Evolutionary conservation across 2,113 vertebrate species (phyloP).

Genomic region (Osmerus eperlanus): DNA sequence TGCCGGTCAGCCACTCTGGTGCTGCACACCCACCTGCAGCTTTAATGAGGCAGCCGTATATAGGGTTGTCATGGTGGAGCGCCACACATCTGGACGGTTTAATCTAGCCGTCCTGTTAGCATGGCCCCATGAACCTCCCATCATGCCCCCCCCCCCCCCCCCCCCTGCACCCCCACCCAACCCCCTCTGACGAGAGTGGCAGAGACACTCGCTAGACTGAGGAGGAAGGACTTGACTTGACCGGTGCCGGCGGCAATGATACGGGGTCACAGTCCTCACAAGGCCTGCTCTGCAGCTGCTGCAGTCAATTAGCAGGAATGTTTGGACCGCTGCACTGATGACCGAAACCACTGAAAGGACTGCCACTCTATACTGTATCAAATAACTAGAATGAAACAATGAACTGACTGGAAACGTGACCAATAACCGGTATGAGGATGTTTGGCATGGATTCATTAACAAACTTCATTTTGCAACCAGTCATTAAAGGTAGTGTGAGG

Average conservation of each 20-base stretch:
- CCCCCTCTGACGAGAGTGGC: too few species aligned
- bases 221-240: conserved; percentile 31
- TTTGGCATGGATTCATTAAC: too few species aligned
- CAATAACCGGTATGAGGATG: too few species aligned
- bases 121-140: conserved; percentile 30
- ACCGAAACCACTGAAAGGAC: not conserved
- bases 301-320: not conserved
- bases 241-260: conserved; percentile 22
- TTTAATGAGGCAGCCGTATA: conserved; percentile 49
- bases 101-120: conserved; percentile 46
- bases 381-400: not conserved
- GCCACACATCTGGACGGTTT: conserved; percentile 36
- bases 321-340: not conserved
- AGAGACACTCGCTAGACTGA: conserved; percentile 17
- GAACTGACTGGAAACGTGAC: too few species aligned
- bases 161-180: too few species aligned
- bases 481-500: too few species aligned
- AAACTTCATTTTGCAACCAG: too few species aligned
- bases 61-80: conserved; percentile 51
- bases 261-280: conserved; percentile 30
- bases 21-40: conserved; percentile 35
- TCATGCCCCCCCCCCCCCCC: not conserved
- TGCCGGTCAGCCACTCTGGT: conserved; percentile 28
- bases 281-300: not conserved
- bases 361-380: not conserved